Evolutionary conservation across 2,113 vertebrate genomes (phyloP), one percentile per base, ranked within the genome.

Genomic region (Syrmaticus mikado): DNA sequence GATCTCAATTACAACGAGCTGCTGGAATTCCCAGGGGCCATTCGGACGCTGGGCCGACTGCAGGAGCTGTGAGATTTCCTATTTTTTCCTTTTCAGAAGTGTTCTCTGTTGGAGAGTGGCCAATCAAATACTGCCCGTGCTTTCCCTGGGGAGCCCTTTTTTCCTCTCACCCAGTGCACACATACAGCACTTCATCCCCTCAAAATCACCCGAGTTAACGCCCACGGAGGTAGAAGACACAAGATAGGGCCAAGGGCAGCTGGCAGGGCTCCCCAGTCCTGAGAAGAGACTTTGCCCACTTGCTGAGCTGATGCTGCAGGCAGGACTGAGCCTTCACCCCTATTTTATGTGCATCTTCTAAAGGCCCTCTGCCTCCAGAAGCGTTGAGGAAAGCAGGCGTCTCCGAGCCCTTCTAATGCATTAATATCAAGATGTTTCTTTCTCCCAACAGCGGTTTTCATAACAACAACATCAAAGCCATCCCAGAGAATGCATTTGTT

Each of bases 1-100:
- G 99, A 99, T 97, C 97, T 99, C 95, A 99, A 99, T 97, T 99
- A 99, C 98, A 99, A 99, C 24, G 97, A 98, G 94, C 97, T 99
- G 89, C 97, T 97, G 96, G 98, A 99, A 97, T 99, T 99, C 93
- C 99, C 99, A 3, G 90, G 98, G 93, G 99, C 99, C 80, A 98
- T 99, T 96, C 98, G 98, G 95, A 99, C 98, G 2, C 98, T 99
- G 89, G 98, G 98, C 84, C 98, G 99, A 91, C 99, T 99, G 95
- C 99, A 99, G 97, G 99, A 99, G 97, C 98, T 99, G 99, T 99
- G 97, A 99, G 99, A 97, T 43, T 86, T 94, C 82, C 90, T 89
- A 27, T 82, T 76, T 89, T 60, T 86, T 88, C 87, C 65, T 85
- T 94, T 77, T 58, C 65, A 70, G 81, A 91, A 52, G 38, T 36